Percentiles rank a stretch among this genome's conserved stretches.
These are phyloP conservation scores for Muscina levida DNA, from an alignment of 2,888 invertebrate species.

Conservation along the genomic window DNA sequence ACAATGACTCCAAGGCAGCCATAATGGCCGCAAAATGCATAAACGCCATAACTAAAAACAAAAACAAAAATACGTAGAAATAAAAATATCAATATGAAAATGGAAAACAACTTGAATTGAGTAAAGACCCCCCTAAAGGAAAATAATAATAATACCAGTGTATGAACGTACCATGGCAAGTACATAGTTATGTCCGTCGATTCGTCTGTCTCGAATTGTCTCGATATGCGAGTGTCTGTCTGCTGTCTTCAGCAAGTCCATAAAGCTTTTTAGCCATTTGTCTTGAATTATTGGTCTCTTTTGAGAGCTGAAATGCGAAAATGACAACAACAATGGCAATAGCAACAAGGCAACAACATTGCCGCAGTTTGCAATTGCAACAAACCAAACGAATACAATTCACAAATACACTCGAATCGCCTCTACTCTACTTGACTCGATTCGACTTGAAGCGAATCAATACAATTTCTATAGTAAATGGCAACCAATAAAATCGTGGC, in stretches of 20 bases:
- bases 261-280: constrained; percentile 60
- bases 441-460: constrained; percentile 49
- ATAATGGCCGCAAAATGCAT: constrained; percentile 60
- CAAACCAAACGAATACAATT: not conserved
- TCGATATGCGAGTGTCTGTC: not conserved
- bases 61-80: constrained; percentile 25
- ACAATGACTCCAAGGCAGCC: constrained; percentile 57
- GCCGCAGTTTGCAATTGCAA: constrained; percentile 12
- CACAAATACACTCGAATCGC: too few relatives aligned
- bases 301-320: constrained; percentile 20
- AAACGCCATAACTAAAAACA: constrained; percentile 56
- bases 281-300: constrained; percentile 60
- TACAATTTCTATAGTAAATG: constrained; percentile 50
- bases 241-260: constrained; percentile 42
- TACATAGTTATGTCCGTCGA: not conserved
- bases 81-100: constrained; percentile 42
- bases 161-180: not conserved
- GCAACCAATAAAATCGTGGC: constrained; percentile 63
- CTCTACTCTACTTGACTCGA: too few relatives aligned
- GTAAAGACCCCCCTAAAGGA: constrained; percentile 36
- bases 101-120: constrained; percentile 16
- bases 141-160: constrained; percentile 24
- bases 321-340: not conserved
- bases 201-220: not conserved
- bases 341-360: not conserved